Percentiles rank a stretch among this genome's conserved stretches.
Conservation (phyloP, 2,888 invertebrate genomes). For the Heliconius erato region DNA sequence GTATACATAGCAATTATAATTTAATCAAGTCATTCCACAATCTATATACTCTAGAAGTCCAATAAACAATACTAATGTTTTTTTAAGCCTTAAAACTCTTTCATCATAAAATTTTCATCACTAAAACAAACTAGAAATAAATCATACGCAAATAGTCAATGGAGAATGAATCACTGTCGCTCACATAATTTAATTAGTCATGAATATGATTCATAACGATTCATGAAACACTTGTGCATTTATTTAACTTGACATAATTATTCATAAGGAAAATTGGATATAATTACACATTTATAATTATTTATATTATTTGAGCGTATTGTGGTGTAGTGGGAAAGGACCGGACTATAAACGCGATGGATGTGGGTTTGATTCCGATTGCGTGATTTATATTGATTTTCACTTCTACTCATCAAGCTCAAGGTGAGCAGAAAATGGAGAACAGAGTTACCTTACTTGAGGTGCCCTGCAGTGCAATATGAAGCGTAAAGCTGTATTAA, state of each 20-base stretch:
- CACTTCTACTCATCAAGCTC: too few relatives aligned
- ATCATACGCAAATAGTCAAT: conserved; percentile 34
- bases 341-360: neutral
- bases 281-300: conserved; percentile 1
- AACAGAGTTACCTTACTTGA: too few relatives aligned
- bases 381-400: too few relatives aligned
- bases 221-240: conserved; percentile 40
- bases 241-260: conserved; percentile 41
- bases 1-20: neutral
- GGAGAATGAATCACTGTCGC: conserved; percentile 42
- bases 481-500: too few relatives aligned
- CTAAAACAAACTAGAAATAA: conserved; percentile 4
- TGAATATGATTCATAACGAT: conserved; percentile 42
- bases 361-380: neutral
- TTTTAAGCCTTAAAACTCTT: neutral
- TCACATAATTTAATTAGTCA: conserved; percentile 47
- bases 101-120: conserved; percentile 1
- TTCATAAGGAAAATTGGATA: conserved; percentile 42
- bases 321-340: neutral
- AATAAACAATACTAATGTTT: neutral
- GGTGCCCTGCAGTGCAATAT: rapidly evolving
- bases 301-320: neutral
- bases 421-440: too few relatives aligned
- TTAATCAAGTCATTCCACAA: neutral
- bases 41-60: neutral